A percentile compares a stretch with the other conserved stretches of the same genome.
phyloP scores from a whole-genome alignment of 2,888 invertebrate genomes.

The Drosophila meridionalis region DNA sequence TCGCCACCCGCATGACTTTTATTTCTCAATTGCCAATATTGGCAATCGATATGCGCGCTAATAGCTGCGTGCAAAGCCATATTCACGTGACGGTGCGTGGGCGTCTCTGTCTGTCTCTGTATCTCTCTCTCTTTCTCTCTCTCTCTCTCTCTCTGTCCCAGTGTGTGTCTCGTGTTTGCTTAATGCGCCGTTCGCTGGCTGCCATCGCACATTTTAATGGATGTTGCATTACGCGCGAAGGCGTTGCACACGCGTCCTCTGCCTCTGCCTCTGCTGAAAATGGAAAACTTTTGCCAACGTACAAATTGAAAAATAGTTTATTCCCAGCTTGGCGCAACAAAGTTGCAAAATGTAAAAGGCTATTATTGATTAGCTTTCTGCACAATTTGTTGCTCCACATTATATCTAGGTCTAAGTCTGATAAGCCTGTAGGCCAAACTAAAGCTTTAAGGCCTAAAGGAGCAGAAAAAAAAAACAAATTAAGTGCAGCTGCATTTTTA shows the following conservation, averaged over 20 bases:
- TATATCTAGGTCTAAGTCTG: neutral
- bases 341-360: slow-evolving; percentile 50
- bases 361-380: slow-evolving; percentile 60
- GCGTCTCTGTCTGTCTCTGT: neutral
- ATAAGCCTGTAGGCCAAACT: neutral
- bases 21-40: slow-evolving; percentile 68
- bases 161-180: slow-evolving; percentile 24
- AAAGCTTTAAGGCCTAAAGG: neutral
- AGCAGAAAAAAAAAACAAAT: slow-evolving; percentile 13
- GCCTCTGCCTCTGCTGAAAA: slow-evolving; percentile 22
- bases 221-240: slow-evolving; percentile 67
- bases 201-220: slow-evolving; percentile 63
- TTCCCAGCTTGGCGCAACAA: slow-evolving; percentile 18
- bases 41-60: slow-evolving; percentile 69
- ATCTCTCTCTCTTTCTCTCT: neutral
- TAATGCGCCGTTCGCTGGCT: slow-evolving; percentile 43
- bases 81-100: slow-evolving; percentile 4
- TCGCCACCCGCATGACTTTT: slow-evolving; percentile 21
- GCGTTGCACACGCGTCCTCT: slow-evolving; percentile 40
- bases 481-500: neutral
- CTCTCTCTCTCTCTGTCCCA: neutral
- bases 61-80: slow-evolving; percentile 46
- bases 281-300: slow-evolving; percentile 39
- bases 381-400: slow-evolving; percentile 12
- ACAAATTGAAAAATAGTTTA: slow-evolving; percentile 74